Base-by-base conservation (phyloP, 2,888 invertebrate genomes). In the Lampropteryx suffumata region DNA sequence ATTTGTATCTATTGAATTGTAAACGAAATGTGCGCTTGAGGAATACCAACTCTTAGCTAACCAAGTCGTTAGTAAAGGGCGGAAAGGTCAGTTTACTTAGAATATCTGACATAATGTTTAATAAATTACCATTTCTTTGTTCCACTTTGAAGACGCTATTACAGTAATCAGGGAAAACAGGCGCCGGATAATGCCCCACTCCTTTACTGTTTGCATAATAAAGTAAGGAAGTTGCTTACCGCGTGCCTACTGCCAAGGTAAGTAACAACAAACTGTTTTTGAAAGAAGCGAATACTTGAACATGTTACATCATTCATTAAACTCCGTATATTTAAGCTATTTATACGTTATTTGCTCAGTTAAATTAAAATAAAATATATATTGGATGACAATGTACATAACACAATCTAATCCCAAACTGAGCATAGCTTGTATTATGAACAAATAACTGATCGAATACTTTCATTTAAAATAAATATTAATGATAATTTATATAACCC, bases 121-220 rank as follows among this genome's bases (percentile, higher is more conserved):
- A 42, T 46, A 46, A 42, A 51, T 46, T 51, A 46, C 35, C 42
- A 51, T 47, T 47, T 43, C 47, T 52, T 52, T 52, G 47, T 52
- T 47, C 33, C 37, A 43, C 34, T 52, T 24, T 47, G 42, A 52
- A 47, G 34, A 52, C 37, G 52, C 45, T 52, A 47, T 47, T 47
- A 47, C 52, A 47, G 47, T 47, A 52, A 52, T 53, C 52, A 48
- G 43, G 43, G 34, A 48, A 53, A 48, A 40, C 52, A 48, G 52
- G 43, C 47, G 40, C 43, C 48, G 40, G 44, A 53, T 48, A 36
- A 48, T 48, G 32, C 48, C 52, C 52, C 47, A 35, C 39, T 44
- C 39, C 52, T 48, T 50, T 53, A 17, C 40, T 48, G 52, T 48
- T 53, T 53, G 52, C 52, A 53, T 53, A 53, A 53, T 48, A 44